Evolutionary conservation across 2,888 invertebrate species (phyloP).

Genomic region (Bombylius major): DNA sequence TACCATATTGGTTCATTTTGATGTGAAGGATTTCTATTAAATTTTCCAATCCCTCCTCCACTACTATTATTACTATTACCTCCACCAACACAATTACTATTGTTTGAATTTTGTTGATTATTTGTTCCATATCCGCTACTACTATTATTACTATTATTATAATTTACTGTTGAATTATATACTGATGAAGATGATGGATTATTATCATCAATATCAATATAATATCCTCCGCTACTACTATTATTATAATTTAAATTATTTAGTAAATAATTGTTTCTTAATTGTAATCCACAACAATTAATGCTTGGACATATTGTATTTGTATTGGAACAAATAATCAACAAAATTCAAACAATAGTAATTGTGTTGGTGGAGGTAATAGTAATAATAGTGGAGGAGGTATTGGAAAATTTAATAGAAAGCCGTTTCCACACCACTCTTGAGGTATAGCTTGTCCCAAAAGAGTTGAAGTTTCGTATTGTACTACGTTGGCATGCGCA

Average conservation of each 20-base stretch:
- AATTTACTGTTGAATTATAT: not conserved
- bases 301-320: constrained; percentile 41
- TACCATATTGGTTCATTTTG: constrained; percentile 49
- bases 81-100: too few species aligned
- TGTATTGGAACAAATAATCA: not conserved
- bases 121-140: not conserved
- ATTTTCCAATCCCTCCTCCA: not conserved
- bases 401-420: not conserved
- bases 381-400: not conserved
- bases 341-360: not conserved
- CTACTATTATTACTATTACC: not conserved
- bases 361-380: not conserved
- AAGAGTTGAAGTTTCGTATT: too few species aligned
- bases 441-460: too few species aligned
- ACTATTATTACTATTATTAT: not conserved
- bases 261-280: constrained; percentile 11
- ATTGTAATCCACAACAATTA: constrained; percentile 46
- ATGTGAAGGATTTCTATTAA: not conserved
- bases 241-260: constrained; percentile 9
- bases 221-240: constrained; percentile 1
- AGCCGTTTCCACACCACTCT: too few species aligned
- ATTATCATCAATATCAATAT: constrained; percentile 5
- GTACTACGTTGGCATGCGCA: too few species aligned
- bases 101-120: not conserved
- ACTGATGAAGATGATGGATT: not conserved